A percentile compares a stretch with the other conserved stretches of the same genome.
Evolutionary conservation across 2,797 vertebrate genomes (phyloP).

Genomic region (Centroberyx gerrardi): DNA sequence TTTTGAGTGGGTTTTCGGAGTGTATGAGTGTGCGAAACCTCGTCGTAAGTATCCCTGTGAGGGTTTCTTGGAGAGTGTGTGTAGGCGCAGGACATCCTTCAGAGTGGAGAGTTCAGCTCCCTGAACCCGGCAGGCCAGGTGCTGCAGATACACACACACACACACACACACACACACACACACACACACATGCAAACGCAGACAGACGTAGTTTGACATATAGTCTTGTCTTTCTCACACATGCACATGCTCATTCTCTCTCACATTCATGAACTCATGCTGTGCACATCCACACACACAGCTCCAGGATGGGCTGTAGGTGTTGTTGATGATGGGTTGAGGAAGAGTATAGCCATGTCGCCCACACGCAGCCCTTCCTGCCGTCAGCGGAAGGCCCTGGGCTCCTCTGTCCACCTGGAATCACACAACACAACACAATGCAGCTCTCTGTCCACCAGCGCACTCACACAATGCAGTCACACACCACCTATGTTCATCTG

Average conservation of each 20-base stretch:
- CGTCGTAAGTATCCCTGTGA: conserved; percentile 58
- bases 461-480: conserved; percentile 32
- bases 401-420: conserved; percentile 59
- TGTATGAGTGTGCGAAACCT: conserved; percentile 44
- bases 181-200: conserved; percentile 14
- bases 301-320: conserved; percentile 42
- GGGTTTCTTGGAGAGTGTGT: conserved; percentile 62
- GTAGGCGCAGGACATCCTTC: conserved; percentile 80
- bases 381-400: conserved; percentile 54
- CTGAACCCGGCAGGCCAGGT: conserved; percentile 70
- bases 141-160: conserved; percentile 63
- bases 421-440: conserved; percentile 60
- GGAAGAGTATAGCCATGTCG: conserved; percentile 34
- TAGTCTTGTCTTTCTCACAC: conserved; percentile 41
- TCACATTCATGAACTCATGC: conserved; percentile 51
- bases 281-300: conserved; percentile 42
- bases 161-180: conserved; percentile 24
- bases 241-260: conserved; percentile 29
- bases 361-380: conserved; percentile 65
- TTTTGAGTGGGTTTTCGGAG: conserved; percentile 33
- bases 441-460: conserved; percentile 44
- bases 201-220: conserved; percentile 45
- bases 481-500: conserved; percentile 34
- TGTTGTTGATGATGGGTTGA: conserved; percentile 61
- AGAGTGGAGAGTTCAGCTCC: conserved; percentile 58